These are phyloP conservation scores for Petaurus breviceps DNA, from an alignment of 2,113 vertebrate species.

Conservation along the genomic window DNA sequence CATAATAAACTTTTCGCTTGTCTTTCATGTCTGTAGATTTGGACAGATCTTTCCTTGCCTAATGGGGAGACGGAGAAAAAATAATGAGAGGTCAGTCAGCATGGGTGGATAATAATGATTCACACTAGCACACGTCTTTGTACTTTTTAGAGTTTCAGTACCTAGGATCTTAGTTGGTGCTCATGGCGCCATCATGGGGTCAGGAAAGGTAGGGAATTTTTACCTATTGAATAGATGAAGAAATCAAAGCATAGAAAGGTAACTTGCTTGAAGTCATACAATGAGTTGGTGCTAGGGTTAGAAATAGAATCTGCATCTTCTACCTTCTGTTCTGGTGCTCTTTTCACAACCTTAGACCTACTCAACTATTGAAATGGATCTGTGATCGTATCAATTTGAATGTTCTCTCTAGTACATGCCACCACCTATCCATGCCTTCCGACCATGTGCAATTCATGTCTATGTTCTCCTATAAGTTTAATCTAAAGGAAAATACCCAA, in stretches of 20 bases:
- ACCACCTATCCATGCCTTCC: neutral
- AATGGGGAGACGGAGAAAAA: slow-evolving; percentile 14
- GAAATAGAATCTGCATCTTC: neutral
- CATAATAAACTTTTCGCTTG: slow-evolving; percentile 42
- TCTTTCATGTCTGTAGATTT: neutral
- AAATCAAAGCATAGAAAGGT: neutral
- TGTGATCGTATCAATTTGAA: neutral
- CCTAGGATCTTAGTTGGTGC: neutral
- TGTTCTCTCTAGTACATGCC: neutral
- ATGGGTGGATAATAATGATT: neutral
- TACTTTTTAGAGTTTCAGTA: neutral
- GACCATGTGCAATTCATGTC: neutral
- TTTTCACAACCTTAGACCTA: neutral
- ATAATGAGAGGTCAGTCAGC: neutral
- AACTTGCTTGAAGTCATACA: neutral
- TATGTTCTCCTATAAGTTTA: neutral
- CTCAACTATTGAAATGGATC: neutral
- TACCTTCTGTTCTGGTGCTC: neutral
- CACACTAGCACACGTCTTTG: neutral
- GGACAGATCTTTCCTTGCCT: slow-evolving; percentile 29
- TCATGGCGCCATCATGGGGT: neutral
- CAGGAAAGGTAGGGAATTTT: neutral
- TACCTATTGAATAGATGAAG: neutral
- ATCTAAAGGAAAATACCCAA: neutral
- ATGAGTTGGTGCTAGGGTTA: neutral